phyloP scores from a whole-genome alignment of 2,888 invertebrate species.

The Baronia brevicornis region DNA sequence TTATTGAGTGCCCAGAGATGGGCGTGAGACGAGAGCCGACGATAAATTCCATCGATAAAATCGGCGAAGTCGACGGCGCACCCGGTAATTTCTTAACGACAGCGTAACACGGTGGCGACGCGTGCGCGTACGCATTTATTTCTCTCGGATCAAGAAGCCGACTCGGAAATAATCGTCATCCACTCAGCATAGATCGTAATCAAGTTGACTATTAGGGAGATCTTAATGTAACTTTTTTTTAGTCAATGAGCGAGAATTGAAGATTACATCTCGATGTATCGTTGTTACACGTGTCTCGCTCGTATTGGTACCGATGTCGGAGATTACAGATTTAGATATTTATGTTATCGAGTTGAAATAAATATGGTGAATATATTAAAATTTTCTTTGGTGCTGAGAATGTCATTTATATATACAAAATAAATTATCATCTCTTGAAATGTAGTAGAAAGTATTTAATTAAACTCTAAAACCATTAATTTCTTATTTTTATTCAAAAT shows the following conservation, averaged over 20 bases:
- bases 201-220: conserved; percentile 66
- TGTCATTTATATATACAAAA: too few species aligned
- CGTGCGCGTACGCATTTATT: conserved; percentile 71
- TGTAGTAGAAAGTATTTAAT: too few species aligned
- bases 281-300: conserved; percentile 26
- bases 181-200: conserved; percentile 73
- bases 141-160: conserved; percentile 61
- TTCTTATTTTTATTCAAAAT: too few species aligned
- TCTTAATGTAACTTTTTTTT: conserved; percentile 67
- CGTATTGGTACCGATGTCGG: conserved; percentile 20
- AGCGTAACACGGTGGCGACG: conserved; percentile 74
- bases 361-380: too few species aligned
- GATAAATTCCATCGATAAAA: conserved; percentile 76
- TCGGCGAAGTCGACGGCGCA: conserved; percentile 64
- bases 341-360: too few species aligned
- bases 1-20: conserved; percentile 31
- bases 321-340: conserved; percentile 19
- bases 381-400: too few species aligned
- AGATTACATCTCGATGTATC: conserved; percentile 37
- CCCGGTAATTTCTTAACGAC: conserved; percentile 73
- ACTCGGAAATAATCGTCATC: conserved; percentile 70
- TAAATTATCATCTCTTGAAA: too few species aligned
- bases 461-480: too few species aligned
- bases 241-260: conserved; percentile 44
- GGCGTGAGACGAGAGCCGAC: conserved; percentile 59